phyloP scores from a whole-genome alignment of 2,797 vertebrate genomes.

The Myoxocephalus aenaeus region DNA sequence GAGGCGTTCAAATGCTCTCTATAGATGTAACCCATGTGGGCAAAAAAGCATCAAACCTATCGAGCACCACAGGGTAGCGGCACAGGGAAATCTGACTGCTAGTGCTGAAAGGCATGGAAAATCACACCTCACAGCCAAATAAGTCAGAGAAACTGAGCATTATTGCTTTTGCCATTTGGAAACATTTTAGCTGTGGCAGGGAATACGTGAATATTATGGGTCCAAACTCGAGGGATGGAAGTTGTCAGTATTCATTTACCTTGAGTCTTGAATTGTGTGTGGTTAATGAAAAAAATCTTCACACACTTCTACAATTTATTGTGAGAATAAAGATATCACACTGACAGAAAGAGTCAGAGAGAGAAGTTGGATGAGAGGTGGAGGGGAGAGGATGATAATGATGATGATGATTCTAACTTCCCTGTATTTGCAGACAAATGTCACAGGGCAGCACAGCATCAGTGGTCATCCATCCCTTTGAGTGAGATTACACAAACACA shows the following conservation, averaged over 20 bases:
- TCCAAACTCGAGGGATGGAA: conserved; percentile 21
- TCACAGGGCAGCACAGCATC: not conserved
- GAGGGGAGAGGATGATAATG: not conserved
- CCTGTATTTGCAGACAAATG: not conserved
- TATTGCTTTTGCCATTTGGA: conserved; percentile 47
- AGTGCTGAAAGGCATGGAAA: conserved; percentile 56
- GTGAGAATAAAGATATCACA: conserved; percentile 41
- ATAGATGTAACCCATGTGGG: conserved; percentile 53
- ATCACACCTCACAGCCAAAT: conserved; percentile 45
- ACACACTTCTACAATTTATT: conserved; percentile 15
- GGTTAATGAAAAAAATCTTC: conserved; percentile 2
- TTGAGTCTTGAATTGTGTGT: conserved; percentile 19
- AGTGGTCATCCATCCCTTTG: not conserved
- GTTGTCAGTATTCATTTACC: conserved; percentile 50
- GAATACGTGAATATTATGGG: conserved; percentile 27
- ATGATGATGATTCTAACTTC: not conserved
- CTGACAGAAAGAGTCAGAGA: conserved; percentile 30
- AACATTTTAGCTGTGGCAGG: conserved; percentile 27
- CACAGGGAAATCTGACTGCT: conserved; percentile 53
- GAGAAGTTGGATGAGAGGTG: not conserved
- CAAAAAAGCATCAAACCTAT: conserved; percentile 56
- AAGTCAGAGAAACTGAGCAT: conserved; percentile 34
- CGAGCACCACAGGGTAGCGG: conserved; percentile 33
- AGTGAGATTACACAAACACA: not conserved
- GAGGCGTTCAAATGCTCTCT: conserved; percentile 60